Base-by-base conservation (phyloP, 2,888 invertebrate genomes). In the Periphyllus acericola region DNA sequence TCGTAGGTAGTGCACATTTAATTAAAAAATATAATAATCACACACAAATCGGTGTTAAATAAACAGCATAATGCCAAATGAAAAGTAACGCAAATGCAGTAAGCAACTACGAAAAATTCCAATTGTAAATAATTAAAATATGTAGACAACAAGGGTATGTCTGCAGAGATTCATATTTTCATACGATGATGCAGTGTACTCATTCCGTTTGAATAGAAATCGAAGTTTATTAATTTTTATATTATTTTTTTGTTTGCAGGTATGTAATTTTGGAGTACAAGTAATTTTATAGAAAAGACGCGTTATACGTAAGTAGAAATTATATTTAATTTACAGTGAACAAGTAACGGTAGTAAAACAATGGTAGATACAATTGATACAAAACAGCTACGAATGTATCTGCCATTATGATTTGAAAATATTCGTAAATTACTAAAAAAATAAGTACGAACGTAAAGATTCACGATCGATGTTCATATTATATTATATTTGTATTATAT, bases 201-300 rank as follows among this genome's bases (percentile, higher is more conserved):
- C 9, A 46, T 8, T 1, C 14, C 14, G 14, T 14, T 46, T 14
- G 3, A 46, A 14, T 46, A 46, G 0, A 14, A 46, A 14, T 14
- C 2, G 11, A 3, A 29, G 29, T 29, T 25, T 29, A n/a, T 29
- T 29, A 68, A 25, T 76, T 76, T 52, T 52, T 79, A 8, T 80
- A 66, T 80, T 60, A 60, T n/a, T 68, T 9, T n/a, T 68, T 29
- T 68, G 21, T 21, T 46, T 68, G 4, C 79, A 80, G 79, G 79
- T 80, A 80, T 60, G 79, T 79, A 17, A 11, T 34, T 34, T 79
- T 60, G 36, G 66, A 25, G 6, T 34, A 60, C 3, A 34, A 29
- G 11, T 78, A 46, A 19, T 55, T 60, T 34, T 79, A n/a, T 66
- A n/a, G 19, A 36, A 34, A 60, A 34, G 1, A 79, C 55, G 2